Conservation (phyloP, 2,888 invertebrate genomes). For the Nemoura dubitans region DNA sequence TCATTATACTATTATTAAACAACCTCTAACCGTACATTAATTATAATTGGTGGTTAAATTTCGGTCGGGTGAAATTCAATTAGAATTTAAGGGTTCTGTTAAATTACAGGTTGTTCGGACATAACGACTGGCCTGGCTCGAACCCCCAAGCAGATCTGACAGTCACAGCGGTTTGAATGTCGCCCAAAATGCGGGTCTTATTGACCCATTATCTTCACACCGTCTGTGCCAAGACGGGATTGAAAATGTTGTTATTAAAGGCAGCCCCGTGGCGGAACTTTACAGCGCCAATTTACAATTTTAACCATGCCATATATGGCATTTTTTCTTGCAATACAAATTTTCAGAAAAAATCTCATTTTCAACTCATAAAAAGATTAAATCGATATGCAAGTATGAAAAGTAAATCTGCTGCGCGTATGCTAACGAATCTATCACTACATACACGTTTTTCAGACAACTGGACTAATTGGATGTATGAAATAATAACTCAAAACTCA, state of each 20-base stretch:
- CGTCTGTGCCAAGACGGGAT: neutral
- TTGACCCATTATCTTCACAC: slow-evolving; percentile 27
- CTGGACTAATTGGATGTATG: neutral
- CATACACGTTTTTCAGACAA: neutral
- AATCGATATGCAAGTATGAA: too few relatives aligned
- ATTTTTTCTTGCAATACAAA: too few relatives aligned
- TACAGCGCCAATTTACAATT: neutral
- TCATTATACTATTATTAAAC: slow-evolving; percentile 33
- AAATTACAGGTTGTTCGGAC: slow-evolving; percentile 37
- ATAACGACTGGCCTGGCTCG: neutral
- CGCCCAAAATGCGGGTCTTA: neutral
- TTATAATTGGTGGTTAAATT: slow-evolving; percentile 34
- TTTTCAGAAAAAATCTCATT: too few relatives aligned
- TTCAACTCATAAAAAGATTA: too few relatives aligned
- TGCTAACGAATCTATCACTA: too few relatives aligned
- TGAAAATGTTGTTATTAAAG: neutral
- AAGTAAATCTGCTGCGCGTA: too few relatives aligned
- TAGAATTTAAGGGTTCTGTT: neutral
- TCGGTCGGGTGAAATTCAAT: slow-evolving; percentile 31
- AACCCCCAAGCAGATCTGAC: neutral
- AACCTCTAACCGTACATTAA: slow-evolving; percentile 7
- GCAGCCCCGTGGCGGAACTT: neutral
- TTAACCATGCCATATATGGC: too few relatives aligned
- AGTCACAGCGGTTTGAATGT: neutral
- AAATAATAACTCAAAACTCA: neutral